Base-by-base conservation (phyloP, 2,113 vertebrate genomes). In the Corythaeola cristata region DNA sequence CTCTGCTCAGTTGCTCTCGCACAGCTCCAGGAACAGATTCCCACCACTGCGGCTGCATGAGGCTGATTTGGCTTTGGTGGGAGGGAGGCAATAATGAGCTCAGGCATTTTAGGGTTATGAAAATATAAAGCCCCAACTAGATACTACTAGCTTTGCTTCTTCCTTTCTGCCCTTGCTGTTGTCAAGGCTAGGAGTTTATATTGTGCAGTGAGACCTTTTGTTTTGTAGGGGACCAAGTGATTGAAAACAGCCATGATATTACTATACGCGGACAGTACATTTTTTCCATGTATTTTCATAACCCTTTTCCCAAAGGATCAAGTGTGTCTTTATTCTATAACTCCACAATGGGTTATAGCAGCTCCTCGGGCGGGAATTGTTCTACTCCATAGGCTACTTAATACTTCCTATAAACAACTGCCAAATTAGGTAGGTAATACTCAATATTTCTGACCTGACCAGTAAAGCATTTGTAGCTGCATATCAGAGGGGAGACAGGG, bases 201-300 rank as follows among this genome's bases (percentile, higher is more conserved):
- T 17, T 83, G 67, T 95, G 85, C 64, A 75, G 77, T 0, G 5
- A 95, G 59, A 18, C 62, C 67, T 44, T 96, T 95, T 95, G 96
- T 90, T 94, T 81, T 77, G 85, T 59, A 74, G 87, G 73, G 93
- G 90, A 73, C 63, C 44, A 47, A 93, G 69, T 95, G 94, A 97
- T 96, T 97, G 89, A 94, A 96, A 97, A 80, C 97, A 97, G 96
- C 82, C 89, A 96, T 37, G 62, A 94, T 94, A 94, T 88, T 93
- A 66, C 72, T 93, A 56, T 87, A 89, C 52, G 2, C 1, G 81
- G 89, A 83, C 94, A 95, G 87, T 88, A 71, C 91, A 91, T 95
- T 95, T 96, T 94, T 96, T 89, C 95, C 87, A 71, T 96, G 72
- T 89, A 96, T 97, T 96, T 97, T 97, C 93, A 97, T 93, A 96